Evolutionary conservation across 2,888 invertebrate genomes (phyloP), one percentile per base, ranked within the genome.

Genomic region (Hirtodrosophila trivittata): DNA sequence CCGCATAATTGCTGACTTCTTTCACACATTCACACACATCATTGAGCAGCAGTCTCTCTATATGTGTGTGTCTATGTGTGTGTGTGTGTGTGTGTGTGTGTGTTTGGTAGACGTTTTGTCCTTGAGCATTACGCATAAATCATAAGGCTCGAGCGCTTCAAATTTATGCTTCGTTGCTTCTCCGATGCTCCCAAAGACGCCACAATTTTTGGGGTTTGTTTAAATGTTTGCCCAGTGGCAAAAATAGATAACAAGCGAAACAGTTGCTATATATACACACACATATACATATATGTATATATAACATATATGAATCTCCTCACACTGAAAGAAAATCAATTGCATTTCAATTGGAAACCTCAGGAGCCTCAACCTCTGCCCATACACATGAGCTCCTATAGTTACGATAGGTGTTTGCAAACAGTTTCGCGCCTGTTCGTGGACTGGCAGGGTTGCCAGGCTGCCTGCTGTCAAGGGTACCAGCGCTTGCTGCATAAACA

Each of bases 1-100:
- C 74, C 86, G 86, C 86, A 80, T 80, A 80, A 80, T 86, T 86
- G 80, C 84, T 73, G 86, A 77, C 80, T 86, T 81, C 84, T 80
- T 83, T 86, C 65, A 64, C 70, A 83, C 81, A 80, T 65, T 74
- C 86, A 51, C 73, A 86, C 69, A 80, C 84, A 83, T 64, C 75
- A 75, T 75, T 75, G 73, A 33, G 28, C 55, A 50, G 30, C 30
- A 21, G 8, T 49, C n/a, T 45, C 30, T 21, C 12, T 39, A 26
- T 50, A 37, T 33, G 14, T 39, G 42, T 16, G 25, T 57, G 32
- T 43, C 26, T 25, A 10, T 39, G 45, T 6, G 14, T 35, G 42
- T 16, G 25, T 57, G 33, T 45, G 33, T 26, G 14, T 41, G 37
- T 25, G 28, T 33, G 18, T 51, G 51, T 14, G 26, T 55, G 28